Conservation (phyloP, 1,140 invertebrate genomes). For the Centruroides vittatus region DNA sequence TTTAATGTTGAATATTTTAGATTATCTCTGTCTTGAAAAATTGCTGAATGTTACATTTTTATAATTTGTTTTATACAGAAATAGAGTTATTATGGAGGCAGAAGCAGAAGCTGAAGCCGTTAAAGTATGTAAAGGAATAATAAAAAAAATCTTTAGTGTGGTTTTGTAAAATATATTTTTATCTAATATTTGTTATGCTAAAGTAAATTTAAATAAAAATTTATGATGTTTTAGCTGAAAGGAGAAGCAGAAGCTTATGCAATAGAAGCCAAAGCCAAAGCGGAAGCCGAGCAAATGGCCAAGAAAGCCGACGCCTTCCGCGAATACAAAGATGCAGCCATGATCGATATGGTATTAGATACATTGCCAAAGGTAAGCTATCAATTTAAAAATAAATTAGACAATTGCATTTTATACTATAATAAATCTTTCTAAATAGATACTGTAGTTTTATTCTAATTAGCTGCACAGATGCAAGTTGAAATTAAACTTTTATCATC, state of each 20-base stretch:
- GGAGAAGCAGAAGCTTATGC: slow-evolving; percentile 88
- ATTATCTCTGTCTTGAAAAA: no score
- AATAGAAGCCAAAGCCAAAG: slow-evolving; percentile 82
- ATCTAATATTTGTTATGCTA: no score
- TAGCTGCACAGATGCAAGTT: no score
- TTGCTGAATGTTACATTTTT: no score
- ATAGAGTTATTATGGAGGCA: slow-evolving; percentile 61
- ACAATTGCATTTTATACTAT: no score
- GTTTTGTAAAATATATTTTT: no score
- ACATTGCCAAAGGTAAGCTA: slow-evolving; percentile 70
- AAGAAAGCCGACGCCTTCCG: slow-evolving; percentile 94
- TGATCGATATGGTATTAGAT: slow-evolving; percentile 93
- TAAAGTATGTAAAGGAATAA: slow-evolving; percentile 25
- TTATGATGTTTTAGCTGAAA: slow-evolving; percentile 3
- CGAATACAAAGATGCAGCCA: slow-evolving; percentile 89
- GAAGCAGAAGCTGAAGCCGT: slow-evolving; percentile 88
- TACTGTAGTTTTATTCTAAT: no score
- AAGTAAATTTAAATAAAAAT: no score
- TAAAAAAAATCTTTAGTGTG: not conserved
- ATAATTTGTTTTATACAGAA: slow-evolving; percentile 14
- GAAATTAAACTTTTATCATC: no score
- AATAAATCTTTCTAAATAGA: no score
- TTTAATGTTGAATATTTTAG: no score
- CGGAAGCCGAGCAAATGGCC: slow-evolving; percentile 90
- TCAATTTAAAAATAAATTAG: no score